Base-by-base conservation (phyloP, 2,888 invertebrate species). In the Cyrtodaria siliqua region DNA sequence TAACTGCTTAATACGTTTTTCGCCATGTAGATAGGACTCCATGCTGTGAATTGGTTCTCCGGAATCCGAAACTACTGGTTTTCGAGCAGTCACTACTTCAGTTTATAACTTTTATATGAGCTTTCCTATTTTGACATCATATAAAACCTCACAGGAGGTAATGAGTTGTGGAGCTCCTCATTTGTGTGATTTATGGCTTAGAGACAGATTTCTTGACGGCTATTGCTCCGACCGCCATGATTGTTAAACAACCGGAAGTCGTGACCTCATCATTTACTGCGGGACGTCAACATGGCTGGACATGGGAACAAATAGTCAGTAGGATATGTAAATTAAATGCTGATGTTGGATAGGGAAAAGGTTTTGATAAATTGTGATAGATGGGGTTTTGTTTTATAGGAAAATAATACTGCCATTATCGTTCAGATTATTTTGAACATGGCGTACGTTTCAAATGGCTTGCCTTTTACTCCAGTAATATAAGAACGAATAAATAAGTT, bases 81-180 rank as follows among this genome's bases (percentile, higher is more conserved):
- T 55, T 27, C 33, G 33, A 62, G 49, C 63, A 38, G 53, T 53
- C 26, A 59, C 68, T 64, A 68, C 79, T 75, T 72, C 67, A 71
- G 52, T 69, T 80, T 80, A 80, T 70, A 76, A 66, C 73, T 33
- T 68, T 73, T 76, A 76, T 80, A 80, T 69, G 75, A 76, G 80
- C 44, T 66, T 74, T 61, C 72, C 60, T 56, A 63, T 79, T 69
- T 76, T 76, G 72, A 69, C 80, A 70, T 76, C 76, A 56, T 64
- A 75, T 76, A 60, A 69, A 73, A 57, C 80, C 29, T n/a, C 29
- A 33, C 59, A 38, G 76, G 72, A 72, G 71, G 80, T 73, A 80
- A 73, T 73, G 68, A 76, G 38, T 60, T 56, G 60, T 59, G 26
- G 52, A 61, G 66, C 69, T 49, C 55, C 79, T 76, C 63, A 62